Base-by-base conservation (phyloP, 2,113 vertebrate species). In the Eretmochelys imbricata region DNA sequence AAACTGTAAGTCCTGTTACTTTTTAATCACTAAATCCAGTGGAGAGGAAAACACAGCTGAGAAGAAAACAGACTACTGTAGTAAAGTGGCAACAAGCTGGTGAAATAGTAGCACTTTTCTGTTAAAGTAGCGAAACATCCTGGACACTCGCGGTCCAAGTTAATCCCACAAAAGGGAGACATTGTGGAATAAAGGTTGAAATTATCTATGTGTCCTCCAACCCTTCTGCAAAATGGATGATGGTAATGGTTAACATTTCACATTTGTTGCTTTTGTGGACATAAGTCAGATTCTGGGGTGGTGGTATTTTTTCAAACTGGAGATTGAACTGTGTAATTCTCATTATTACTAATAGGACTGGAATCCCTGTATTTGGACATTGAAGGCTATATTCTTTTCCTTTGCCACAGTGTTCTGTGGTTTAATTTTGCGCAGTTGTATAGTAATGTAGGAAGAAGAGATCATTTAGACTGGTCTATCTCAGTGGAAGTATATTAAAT, bases 1-100 rank as follows among this genome's bases (percentile, higher is more conserved):
- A 16, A 99, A 99, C 98, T 99, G 99, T 99, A 99, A 99, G 99
- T 99, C 80, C 0, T 2, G 6, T 7, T 48, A 6, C 1, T 50
- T 91, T 46, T 85, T 89, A 5, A 49, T 92, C 38, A 1, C 35
- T 62, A 46, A 79, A 75, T 79, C 19, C 7, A 38, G 3, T 75
- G 59, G 88, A 96, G 92, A 55, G 92, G 65, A 75, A 62, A 55
- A 93, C 87, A 38, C 0, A 5, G 3, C 4, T 51, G 3, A 80
- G 84, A 35, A 84, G 72, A 49, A 76, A 8, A 17, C 79, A 22
- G 48, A 1, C 17, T 85, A 24, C 48, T 16, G 69, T 25, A 9
- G 42, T 72, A 50, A 48, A 25, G 11, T 46, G 42, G 50, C 57
- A 81, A 93, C 75, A 6, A 29, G 0, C 31, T 80, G 42, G 27